A percentile compares a stretch with the other conserved stretches of the same genome.
phyloP scores from a whole-genome alignment of 2,888 invertebrate genomes.

The Silvanus unidentatus region DNA sequence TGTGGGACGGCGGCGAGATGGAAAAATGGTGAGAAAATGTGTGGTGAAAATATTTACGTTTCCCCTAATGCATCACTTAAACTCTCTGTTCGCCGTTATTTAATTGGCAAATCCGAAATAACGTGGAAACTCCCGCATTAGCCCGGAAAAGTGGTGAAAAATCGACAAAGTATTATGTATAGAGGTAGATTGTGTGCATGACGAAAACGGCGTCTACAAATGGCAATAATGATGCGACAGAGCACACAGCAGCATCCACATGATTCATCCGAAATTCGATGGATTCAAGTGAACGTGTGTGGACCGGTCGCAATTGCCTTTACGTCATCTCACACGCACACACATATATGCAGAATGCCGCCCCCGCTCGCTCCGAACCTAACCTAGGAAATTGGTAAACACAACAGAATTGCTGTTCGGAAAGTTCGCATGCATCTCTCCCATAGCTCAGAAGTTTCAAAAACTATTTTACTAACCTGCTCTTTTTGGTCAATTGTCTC shows the following conservation, averaged over 20 bases:
- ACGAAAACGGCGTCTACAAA: too few relatives aligned
- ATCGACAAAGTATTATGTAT: too few relatives aligned
- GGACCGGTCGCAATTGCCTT: neutral
- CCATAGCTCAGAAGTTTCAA: slow-evolving; percentile 25
- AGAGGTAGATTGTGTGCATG: too few relatives aligned
- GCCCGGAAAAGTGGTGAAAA: slow-evolving; percentile 4
- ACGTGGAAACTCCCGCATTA: too few relatives aligned
- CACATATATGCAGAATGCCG: too few relatives aligned
- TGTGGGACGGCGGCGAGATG: too few relatives aligned
- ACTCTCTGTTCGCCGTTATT: too few relatives aligned
- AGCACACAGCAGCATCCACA: neutral
- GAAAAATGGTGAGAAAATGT: too few relatives aligned
- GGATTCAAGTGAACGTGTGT: neutral
- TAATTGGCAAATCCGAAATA: too few relatives aligned
- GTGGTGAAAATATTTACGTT: too few relatives aligned
- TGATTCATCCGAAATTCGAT: neutral
- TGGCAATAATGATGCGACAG: slow-evolving; percentile 7
- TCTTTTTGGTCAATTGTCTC: slow-evolving; percentile 9
- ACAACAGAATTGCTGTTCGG: slow-evolving; percentile 23
- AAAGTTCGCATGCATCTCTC: slow-evolving; percentile 30
- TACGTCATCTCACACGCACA: slow-evolving; percentile 12
- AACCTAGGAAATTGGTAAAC: slow-evolving; percentile 31
- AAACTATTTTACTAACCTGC: slow-evolving; percentile 22
- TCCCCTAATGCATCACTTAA: too few relatives aligned
- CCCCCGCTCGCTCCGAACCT: slow-evolving; percentile 19